Base-by-base conservation (phyloP, 1,140 invertebrate species). In the Mactra quadrangularis region DNA sequence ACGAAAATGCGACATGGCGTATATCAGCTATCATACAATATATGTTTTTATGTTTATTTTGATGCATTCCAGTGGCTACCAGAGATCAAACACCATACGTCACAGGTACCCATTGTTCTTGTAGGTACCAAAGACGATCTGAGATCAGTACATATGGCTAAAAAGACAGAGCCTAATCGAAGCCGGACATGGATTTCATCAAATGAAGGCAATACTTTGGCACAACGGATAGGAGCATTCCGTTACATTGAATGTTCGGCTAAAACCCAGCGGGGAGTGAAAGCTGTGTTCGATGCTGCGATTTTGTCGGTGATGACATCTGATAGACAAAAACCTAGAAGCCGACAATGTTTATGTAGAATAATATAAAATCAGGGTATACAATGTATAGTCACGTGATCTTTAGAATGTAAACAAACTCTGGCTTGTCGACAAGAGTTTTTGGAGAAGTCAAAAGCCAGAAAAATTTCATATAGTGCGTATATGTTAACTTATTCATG, bases 221-320 rank as follows among this genome's bases (percentile, higher is more conserved):
- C 96, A 27, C 64, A 82, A 19, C 50, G 76, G 11, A 79, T 84
- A 79, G 96, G 96, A 84, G 97, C 97, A 3, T 97, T 99, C 7
- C 95, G 95, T 81, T 98, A 98, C 89, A 95, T 98, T 25, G 97
- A 98, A 92, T 98, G 97, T 77, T 97, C 97, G 0, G 96, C 97
- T 3, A 95, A 97, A 87, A 98, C 96, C 29, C 98, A 99, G 91
- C 95, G 95, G 89, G 96, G 97, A 90, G 94, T 98, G 70, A 98
- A 99, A 94, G 96, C 97, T 88, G 97, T 97, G 13, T 97, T 98
- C 88, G 96, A 97, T 91, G 94, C 96, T 81, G 96, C 96, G 75
- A 64, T 64, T 6, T 0, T 17, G 38, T 96, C 97, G 83, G 94
- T 96, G 83, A 94, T 95, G 85, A 96, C 95, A 11, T 91, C 97